Evolutionary conservation across 64 coral and sea anemone species (phyloP), one percentile per base, ranked within the genome.

Genomic region (Stichodactyla helianthus): DNA sequence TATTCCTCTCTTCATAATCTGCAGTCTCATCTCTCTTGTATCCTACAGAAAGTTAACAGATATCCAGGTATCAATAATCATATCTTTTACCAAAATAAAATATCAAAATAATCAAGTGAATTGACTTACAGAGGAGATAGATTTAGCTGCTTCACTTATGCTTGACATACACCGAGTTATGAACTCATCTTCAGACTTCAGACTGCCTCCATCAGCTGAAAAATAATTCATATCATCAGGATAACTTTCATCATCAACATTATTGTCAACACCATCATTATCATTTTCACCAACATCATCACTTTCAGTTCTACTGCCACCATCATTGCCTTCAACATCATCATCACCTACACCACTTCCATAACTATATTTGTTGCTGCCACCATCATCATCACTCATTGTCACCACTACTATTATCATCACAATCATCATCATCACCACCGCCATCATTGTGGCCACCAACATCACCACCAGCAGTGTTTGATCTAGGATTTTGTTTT

Each of bases 1-100:
- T 28, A 99, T 44, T 35, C 90, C 97, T 90, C 97, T 92, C 77
- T 99, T 88, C 91, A 99, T 99, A 26, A 99, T 92, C 31, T 93
- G 93, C 16, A 99, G 77, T 31, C 89, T 99, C 13, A 87, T 57
- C 9, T 80, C 80, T 88, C 88, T 57, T 17, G 78, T 67, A 51
- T 96, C 94, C 94, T 96, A n/a, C 10, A 58, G 35, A 51, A 80
- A 80, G 14, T 12, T 79, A 18, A 8, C 2, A n/a, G 27, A 74
- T 26, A 74, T 13, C 68, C 9, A 26, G 12, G 10, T 58, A 31
- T 74, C 25, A 74, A 31, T 74, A 27, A 74, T 28, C 12, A 74
- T 27, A 12, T 27, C 12, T 26, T 74, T 12, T 35, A 11, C 55
- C 14, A 9, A 74, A 27, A 74, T 74, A 1, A 27, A 74, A 27